Evolutionary conservation across 2,113 vertebrate genomes (phyloP).

Genomic region (Dipodomys merriami): DNA sequence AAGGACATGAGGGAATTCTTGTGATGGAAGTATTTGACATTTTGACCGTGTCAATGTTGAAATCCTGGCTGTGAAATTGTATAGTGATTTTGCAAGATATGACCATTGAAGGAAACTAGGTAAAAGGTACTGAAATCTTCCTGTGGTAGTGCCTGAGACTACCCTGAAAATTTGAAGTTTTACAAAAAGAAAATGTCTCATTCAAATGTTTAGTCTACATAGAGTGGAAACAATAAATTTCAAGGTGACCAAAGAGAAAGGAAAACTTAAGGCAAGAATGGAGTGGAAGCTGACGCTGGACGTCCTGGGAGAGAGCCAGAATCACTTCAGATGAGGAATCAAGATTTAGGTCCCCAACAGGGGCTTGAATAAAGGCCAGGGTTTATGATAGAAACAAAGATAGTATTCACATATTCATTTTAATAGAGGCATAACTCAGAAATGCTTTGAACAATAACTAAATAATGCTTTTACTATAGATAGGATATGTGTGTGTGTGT

Average conservation of each 20-base stretch:
- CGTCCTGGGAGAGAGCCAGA: background rate
- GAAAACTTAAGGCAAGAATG: background rate
- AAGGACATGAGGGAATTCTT: background rate
- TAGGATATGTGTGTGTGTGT: too few relatives aligned
- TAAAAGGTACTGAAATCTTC: background rate
- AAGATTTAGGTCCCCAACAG: background rate
- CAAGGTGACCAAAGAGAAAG: background rate
- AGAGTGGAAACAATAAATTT: slow-evolving; percentile 17
- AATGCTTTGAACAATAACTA: background rate
- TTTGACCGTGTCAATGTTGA: background rate
- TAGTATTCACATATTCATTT: background rate
- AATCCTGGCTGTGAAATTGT: background rate
- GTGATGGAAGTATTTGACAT: background rate
- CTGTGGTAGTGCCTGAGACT: background rate
- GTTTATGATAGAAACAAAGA: background rate
- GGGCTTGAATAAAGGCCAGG: background rate
- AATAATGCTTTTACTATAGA: background rate
- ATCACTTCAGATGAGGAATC: background rate
- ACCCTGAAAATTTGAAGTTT: background rate
- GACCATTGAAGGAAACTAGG: background rate
- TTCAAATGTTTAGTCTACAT: background rate
- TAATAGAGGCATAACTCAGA: background rate
- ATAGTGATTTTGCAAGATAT: background rate
- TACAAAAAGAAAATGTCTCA: background rate
- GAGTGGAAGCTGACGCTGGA: background rate